Base-by-base conservation (phyloP, 2,797 vertebrate species). In the Silurus aristotelis region DNA sequence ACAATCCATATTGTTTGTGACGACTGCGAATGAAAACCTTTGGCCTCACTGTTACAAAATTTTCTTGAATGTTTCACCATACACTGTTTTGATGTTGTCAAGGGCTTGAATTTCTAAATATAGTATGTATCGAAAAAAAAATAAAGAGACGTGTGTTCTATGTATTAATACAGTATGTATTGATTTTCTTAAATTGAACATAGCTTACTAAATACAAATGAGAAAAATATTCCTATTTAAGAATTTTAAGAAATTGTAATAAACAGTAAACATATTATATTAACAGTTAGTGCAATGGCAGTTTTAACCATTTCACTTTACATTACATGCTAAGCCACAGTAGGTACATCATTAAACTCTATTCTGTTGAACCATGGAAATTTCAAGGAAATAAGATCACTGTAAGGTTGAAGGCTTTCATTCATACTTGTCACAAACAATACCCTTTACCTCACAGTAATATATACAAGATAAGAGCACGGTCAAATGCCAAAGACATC, bases 391-490 rank as follows among this genome's bases (percentile, higher is more conserved):
- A 68, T 52, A 25, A 27, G 31, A 67, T 83, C 82, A 83, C 19
- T 58, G 67, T 64, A 25, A 84, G 61, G 52, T 17, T 38, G 84
- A 86, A 72, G 81, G 81, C 78, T 85, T 58, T 48, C 58, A 80
- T 25, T 15, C 71, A 22, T 66, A 64, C 25, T 63, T 38, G 17
- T 78, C 52, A 55, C 56, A 71, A 86, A 79, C 79, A 83, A 73
- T 80, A 27, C 67, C 66, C 77, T 78, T 83, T 77, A 58, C 76
- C 66, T 88, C 82, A 73, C 52, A 85, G 76, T 78, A 71, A 83
- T 85, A 68, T n/a, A 85, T 79, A 84, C 84, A 83, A 85, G 83
- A 83, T 84, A 76, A 85, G 82, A 87, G 81, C 84, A 85, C 75
- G 83, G 84, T 87, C 80, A 86, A 76, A 89, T 80, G 76, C 71